Conservation (phyloP, 2,797 vertebrate species). For the Brotula barbata region DNA sequence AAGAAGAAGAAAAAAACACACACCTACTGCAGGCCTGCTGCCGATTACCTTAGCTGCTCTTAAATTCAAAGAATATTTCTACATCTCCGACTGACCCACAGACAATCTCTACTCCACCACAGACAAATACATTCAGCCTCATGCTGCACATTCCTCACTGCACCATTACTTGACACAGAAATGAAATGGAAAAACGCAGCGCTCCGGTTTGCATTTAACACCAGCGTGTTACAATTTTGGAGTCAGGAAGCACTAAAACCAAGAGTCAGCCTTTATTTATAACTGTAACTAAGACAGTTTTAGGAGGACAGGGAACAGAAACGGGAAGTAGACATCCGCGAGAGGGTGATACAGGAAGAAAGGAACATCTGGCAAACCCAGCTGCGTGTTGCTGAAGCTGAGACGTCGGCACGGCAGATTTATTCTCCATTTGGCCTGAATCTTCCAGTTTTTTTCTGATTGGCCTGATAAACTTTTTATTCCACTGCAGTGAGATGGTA, state of each 20-base stretch:
- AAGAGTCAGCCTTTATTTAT: conserved; percentile 20
- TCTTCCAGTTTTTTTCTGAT: no score
- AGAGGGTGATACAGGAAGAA: no score
- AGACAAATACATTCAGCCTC: neutral
- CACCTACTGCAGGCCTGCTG: no score
- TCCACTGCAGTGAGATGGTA: neutral
- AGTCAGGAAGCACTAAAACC: conserved; percentile 19
- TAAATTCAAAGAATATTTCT: no score
- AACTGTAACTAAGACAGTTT: no score
- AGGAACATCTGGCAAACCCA: no score
- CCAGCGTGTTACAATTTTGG: conserved; percentile 42
- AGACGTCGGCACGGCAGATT: neutral
- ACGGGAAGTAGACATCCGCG: neutral
- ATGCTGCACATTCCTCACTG: conserved; percentile 25
- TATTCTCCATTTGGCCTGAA: no score
- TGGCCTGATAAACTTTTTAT: no score
- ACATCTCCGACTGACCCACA: neutral
- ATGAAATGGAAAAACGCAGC: conserved; percentile 21
- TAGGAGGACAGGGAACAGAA: conserved; percentile 1
- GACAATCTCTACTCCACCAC: neutral
- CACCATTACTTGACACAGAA: conserved; percentile 17
- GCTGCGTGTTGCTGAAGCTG: no score
- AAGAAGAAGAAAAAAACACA: no score
- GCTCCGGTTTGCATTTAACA: conserved; percentile 39
- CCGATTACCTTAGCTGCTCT: no score